Evolutionary conservation across 2,797 vertebrate genomes (phyloP).

Genomic region (Peromyscus melanophrys): DNA sequence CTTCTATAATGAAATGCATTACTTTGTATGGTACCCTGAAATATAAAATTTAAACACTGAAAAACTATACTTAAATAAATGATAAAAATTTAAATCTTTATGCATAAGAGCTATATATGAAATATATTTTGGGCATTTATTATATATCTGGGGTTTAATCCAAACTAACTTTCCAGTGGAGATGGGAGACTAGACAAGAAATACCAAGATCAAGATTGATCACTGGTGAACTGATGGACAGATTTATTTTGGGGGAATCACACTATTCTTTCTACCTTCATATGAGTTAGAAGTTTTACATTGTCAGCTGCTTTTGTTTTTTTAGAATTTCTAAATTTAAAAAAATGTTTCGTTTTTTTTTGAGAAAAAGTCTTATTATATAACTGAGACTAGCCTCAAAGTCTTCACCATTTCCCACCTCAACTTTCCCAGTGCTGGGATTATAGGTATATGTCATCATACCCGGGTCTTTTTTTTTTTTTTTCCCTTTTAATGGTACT

Average conservation of each 20-base stretch:
- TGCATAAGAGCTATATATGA: constrained; percentile 53
- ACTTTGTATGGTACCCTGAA: background rate
- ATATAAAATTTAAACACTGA: background rate
- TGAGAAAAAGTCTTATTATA: background rate
- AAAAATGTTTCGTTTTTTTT: background rate
- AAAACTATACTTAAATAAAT: background rate
- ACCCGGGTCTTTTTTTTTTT: background rate
- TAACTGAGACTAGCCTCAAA: background rate
- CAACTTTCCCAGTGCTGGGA: background rate
- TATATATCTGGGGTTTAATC: constrained; percentile 39
- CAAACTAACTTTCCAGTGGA: background rate
- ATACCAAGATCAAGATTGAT: background rate
- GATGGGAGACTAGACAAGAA: background rate
- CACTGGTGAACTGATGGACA: background rate
- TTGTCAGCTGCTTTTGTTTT: background rate
- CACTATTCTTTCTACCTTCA: background rate
- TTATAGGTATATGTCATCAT: no score
- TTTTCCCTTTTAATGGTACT: background rate
- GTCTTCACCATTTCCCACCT: background rate
- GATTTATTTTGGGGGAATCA: background rate
- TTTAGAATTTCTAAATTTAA: background rate
- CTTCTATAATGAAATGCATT: background rate
- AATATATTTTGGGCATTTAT: constrained; percentile 27
- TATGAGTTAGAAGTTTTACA: constrained; percentile 14
- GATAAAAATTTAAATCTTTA: constrained; percentile 18